phyloP scores from a whole-genome alignment of 2,888 invertebrate species.

The Panorpa germanica region DNA sequence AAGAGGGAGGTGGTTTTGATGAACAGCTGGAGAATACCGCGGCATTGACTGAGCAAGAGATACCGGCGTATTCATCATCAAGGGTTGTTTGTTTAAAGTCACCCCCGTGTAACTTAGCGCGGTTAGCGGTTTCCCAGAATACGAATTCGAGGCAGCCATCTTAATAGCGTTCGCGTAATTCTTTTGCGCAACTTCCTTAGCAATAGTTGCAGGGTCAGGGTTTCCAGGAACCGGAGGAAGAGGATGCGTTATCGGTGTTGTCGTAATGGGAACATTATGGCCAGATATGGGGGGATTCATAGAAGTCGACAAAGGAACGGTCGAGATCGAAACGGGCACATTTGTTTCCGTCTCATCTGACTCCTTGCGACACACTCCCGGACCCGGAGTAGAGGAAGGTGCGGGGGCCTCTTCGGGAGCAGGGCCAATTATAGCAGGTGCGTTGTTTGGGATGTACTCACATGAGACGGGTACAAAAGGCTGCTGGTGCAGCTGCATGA shows the following conservation, averaged over 20 bases:
- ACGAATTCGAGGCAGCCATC: conserved; percentile 25
- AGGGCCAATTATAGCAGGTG: conserved; percentile 48
- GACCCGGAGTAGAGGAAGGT: conserved; percentile 19
- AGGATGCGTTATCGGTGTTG: conserved; percentile 19
- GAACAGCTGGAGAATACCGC: conserved; percentile 26
- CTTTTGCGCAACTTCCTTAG: conserved; percentile 69
- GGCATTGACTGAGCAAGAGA: conserved; percentile 29
- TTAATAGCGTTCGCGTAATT: conserved; percentile 61
- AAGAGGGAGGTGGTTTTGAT: conserved; percentile 26
- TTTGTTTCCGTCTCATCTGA: no score
- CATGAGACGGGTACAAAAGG: conserved; percentile 97
- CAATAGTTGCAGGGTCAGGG: conserved; percentile 43
- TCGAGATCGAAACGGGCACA: conserved; percentile 14
- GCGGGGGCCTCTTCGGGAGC: conserved; percentile 34
- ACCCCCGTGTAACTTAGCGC: conserved; percentile 51
- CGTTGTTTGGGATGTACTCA: no score
- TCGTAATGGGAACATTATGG: conserved; percentile 16
- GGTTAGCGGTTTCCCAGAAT: conserved; percentile 30
- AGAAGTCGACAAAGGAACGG: conserved; percentile 16
- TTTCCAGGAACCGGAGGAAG: conserved; percentile 19
- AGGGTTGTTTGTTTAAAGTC: conserved; percentile 41
- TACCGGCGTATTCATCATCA: conserved; percentile 23
- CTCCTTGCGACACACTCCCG: no score
- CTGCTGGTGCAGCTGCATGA: conserved; percentile 81
- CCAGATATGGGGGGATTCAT: conserved; percentile 16